These are phyloP conservation scores for Drosophila kikkawai DNA, from an alignment of 1,140 invertebrate genomes.

Conservation along the genomic window DNA sequence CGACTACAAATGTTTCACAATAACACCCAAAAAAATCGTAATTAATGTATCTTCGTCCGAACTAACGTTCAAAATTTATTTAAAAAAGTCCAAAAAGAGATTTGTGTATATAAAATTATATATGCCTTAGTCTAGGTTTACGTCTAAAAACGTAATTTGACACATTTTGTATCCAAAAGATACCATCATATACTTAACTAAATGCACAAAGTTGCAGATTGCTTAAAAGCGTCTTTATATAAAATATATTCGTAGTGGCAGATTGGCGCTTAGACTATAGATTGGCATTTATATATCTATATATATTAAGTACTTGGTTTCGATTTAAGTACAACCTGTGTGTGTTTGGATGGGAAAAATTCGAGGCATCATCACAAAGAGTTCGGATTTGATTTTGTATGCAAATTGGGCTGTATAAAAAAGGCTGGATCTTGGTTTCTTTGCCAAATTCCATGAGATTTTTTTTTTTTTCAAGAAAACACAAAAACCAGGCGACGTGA, in stretches of 20 bases:
- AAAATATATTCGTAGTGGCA: conserved; percentile 43
- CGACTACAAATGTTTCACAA: too few species aligned
- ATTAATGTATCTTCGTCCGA: too few species aligned
- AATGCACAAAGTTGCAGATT: conserved; percentile 46
- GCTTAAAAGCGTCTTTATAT: conserved; percentile 22
- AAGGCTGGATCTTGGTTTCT: conserved; percentile 6
- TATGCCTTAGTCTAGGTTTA: conserved; percentile 26
- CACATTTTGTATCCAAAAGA: conserved; percentile 41
- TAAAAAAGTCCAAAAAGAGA: conserved; percentile 20
- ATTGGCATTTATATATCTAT: conserved; percentile 25
- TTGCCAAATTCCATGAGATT: conserved; percentile 14
- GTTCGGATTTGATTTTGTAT: conserved; percentile 33
- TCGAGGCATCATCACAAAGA: conserved; percentile 38
- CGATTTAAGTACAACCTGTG: conserved; percentile 64
- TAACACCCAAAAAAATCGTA: too few species aligned
- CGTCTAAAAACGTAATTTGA: conserved; percentile 58
- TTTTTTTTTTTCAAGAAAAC: background rate
- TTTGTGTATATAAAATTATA: conserved; percentile 27
- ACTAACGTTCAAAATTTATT: too few species aligned
- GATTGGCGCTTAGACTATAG: conserved; percentile 47
- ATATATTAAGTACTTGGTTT: conserved; percentile 64
- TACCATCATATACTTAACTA: conserved; percentile 20
- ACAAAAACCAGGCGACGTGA: conserved; percentile 38
- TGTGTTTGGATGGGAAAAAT: conserved; percentile 26
- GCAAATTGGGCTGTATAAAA: conserved; percentile 37